These are phyloP conservation scores for Hirtodrosophila histrioides DNA, from an alignment of 2,888 invertebrate genomes.

Conservation along the genomic window DNA sequence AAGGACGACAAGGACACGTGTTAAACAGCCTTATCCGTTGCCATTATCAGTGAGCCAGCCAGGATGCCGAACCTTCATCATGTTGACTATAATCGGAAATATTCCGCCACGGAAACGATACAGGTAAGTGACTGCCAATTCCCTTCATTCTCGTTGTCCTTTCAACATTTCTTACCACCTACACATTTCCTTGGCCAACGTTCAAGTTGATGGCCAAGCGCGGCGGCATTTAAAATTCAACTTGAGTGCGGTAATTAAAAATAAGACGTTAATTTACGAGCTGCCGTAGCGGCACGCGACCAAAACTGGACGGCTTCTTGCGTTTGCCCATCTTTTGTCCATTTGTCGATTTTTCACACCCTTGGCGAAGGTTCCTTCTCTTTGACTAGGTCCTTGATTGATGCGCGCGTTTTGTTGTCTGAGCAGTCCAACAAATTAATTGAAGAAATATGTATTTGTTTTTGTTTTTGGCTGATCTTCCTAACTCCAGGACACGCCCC, in stretches of 20 bases:
- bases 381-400: slow-evolving; percentile 63
- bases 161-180: background rate
- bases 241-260: slow-evolving; percentile 76
- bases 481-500: slow-evolving; percentile 35
- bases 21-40: slow-evolving; percentile 64
- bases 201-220: slow-evolving; percentile 17
- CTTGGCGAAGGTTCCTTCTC: slow-evolving; percentile 16
- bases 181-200: background rate
- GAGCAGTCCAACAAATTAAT: slow-evolving; percentile 70
- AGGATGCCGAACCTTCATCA: slow-evolving; percentile 83
- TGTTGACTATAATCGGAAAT: slow-evolving; percentile 84
- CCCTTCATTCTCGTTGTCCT: background rate
- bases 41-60: slow-evolving; percentile 55
- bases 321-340: slow-evolving; percentile 7
- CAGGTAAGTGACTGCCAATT: slow-evolving; percentile 81
- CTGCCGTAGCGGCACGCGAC: slow-evolving; percentile 70
- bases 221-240: slow-evolving; percentile 55
- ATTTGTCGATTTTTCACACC: slow-evolving; percentile 52
- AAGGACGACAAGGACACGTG: slow-evolving; percentile 66
- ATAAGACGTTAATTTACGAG: slow-evolving; percentile 74
- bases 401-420: slow-evolving; percentile 62
- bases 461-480: background rate
- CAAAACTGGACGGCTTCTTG: slow-evolving; percentile 24
- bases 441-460: slow-evolving; percentile 55
- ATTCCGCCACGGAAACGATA: slow-evolving; percentile 85